A percentile compares a stretch with the other conserved stretches of the same genome.
Conservation (phyloP, 1,140 invertebrate species). For the Ostrea edulis region DNA sequence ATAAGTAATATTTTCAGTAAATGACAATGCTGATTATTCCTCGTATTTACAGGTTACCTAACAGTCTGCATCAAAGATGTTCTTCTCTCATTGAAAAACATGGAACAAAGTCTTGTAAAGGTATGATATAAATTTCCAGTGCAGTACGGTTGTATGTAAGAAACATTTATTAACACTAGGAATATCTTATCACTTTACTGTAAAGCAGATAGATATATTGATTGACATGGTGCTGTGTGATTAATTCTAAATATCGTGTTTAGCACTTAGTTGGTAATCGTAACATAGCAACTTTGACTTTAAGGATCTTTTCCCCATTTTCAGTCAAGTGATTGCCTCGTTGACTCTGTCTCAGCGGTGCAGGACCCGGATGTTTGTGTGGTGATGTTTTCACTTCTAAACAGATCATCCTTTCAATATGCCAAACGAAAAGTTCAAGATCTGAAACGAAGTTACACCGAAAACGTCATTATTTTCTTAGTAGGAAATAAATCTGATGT, state of each 20-base stretch:
- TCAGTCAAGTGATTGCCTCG: not conserved
- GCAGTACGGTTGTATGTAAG: too few species aligned
- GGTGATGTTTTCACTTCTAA: not conserved
- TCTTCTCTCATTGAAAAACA: not conserved
- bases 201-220: too few species aligned
- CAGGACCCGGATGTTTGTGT: not conserved
- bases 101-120: not conserved
- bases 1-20: too few species aligned
- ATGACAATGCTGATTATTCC: too few species aligned
- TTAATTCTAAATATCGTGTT: too few species aligned
- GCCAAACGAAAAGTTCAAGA: conserved; percentile 8
- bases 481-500: not conserved
- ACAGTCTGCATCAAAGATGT: not conserved
- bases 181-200: too few species aligned
- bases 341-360: not conserved
- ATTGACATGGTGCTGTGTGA: too few species aligned
- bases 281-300: not conserved
- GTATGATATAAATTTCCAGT: not conserved
- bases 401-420: not conserved
- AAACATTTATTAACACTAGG: too few species aligned
- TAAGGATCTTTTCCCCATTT: not conserved
- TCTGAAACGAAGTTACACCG: not conserved
- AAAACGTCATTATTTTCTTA: not conserved
- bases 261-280: too few species aligned
- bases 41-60: not conserved